Conservation (phyloP, 2,888 invertebrate genomes). For the Clitarchus hookeri region DNA sequence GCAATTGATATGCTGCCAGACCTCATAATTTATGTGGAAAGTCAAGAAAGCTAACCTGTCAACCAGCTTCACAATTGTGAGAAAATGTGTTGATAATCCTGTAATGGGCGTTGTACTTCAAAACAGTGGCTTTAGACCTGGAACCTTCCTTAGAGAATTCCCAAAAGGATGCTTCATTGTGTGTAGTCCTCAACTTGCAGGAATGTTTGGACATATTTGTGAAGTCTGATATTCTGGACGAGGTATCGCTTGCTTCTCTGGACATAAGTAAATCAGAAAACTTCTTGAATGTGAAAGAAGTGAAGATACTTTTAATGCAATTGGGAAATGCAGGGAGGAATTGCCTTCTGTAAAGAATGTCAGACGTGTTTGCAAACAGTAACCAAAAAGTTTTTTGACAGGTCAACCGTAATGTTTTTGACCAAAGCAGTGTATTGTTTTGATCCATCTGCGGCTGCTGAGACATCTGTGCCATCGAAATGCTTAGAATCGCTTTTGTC, state of each 20-base stretch:
- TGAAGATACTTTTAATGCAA: background rate
- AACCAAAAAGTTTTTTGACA: background rate
- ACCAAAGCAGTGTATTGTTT: background rate
- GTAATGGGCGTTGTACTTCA: background rate
- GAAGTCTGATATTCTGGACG: background rate
- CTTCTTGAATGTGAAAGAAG: background rate
- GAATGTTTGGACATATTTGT: background rate
- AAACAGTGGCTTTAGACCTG: background rate
- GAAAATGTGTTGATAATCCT: background rate
- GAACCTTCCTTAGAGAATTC: conserved; percentile 6
- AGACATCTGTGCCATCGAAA: background rate
- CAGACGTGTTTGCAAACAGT: background rate
- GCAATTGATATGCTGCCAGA: background rate
- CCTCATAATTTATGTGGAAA: background rate
- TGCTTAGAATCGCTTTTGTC: background rate
- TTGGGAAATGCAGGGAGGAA: background rate
- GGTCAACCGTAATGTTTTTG: background rate
- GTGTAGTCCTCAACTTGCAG: background rate
- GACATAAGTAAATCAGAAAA: background rate
- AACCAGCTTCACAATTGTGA: background rate
- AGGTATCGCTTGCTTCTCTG: background rate
- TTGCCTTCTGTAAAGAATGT: no score
- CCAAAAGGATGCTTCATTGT: background rate
- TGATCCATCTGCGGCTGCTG: background rate
- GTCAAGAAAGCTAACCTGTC: background rate